Base-by-base conservation (phyloP, 2,797 vertebrate genomes). In the Sylvilagus floridanus region DNA sequence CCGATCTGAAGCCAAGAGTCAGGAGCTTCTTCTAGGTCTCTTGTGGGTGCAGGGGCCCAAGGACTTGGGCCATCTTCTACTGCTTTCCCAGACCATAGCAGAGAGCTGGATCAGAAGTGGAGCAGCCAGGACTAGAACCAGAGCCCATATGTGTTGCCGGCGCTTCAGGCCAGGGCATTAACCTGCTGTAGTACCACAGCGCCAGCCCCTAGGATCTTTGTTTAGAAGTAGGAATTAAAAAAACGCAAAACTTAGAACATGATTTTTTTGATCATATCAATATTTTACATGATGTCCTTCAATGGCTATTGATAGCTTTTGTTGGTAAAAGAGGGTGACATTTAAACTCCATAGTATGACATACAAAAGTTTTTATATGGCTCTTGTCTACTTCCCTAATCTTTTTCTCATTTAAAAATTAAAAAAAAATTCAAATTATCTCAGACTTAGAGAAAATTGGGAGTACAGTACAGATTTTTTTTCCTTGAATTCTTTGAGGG, bases 361-460 rank as follows among this genome's bases (percentile, higher is more conserved):
- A 42, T 81, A 17, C 1, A 47, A 13, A 79, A 32, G 75, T 88
- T 91, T 84, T 68, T 54, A 84, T 83, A 30, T 28, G n/a, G 5
- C 68, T 4, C 16, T 78, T 78, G 13, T 87, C 35, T 84, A 22
- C 11, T 37, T 90, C 26, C 32, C 32, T 94, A 63, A 72, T 82
- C 19, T 91, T 68, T 81, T 95, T 76, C 88, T 95, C 37, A 81
- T 32, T 72, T 28, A 63, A 60, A 26, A 84, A 75, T n/a, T 22
- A 22, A 37, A 50, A 28, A 60, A 66, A 60, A 84, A 62, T 87
- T 79, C 60, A 93, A 89, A 57, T 7, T 69, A 63, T 75, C 14
- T 88, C 52, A 77, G 26, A 79, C 6, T 85, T 93, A 65, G 3
- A 88, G 50, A 96, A 92, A 88, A 88, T 76, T 75, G 4, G 32